phyloP scores from a whole-genome alignment of 2,113 vertebrate genomes.

The Anolis sagrei region DNA sequence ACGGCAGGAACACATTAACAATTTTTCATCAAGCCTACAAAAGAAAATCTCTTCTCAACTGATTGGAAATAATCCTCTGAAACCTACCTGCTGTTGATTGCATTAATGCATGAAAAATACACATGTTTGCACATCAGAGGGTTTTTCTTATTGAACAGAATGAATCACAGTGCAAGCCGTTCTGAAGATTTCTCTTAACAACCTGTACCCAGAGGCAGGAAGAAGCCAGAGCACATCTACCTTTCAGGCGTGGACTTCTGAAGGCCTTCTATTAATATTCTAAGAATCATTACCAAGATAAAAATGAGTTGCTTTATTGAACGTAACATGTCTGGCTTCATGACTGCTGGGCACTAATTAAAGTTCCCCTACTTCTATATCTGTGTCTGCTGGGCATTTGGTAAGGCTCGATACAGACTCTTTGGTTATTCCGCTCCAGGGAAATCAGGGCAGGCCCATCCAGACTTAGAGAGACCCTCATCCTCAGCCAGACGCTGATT shows the following conservation, averaged over 20 bases:
- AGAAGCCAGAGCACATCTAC: slow-evolving; percentile 56
- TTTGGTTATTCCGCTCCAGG: slow-evolving; percentile 42
- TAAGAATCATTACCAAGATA: slow-evolving; percentile 69
- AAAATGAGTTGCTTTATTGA: slow-evolving; percentile 74
- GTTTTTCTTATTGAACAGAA: slow-evolving; percentile 10
- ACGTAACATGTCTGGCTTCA: slow-evolving; percentile 64
- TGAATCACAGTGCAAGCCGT: slow-evolving; percentile 39
- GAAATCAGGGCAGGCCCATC: background rate
- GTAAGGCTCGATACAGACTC: slow-evolving; percentile 57
- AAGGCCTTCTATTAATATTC: slow-evolving; percentile 70
- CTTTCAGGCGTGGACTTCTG: slow-evolving; percentile 64
- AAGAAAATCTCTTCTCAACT: slow-evolving; percentile 71
- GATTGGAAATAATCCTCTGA: slow-evolving; percentile 69
- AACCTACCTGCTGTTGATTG: slow-evolving; percentile 74
- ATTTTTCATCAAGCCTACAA: slow-evolving; percentile 73
- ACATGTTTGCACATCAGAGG: slow-evolving; percentile 38
- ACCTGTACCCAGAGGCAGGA: slow-evolving; percentile 55
- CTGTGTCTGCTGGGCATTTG: slow-evolving; percentile 49
- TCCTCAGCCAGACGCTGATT: background rate
- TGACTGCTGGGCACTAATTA: slow-evolving; percentile 72
- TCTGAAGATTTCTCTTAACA: slow-evolving; percentile 56
- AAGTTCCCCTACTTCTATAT: slow-evolving; percentile 66
- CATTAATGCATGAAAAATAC: slow-evolving; percentile 59
- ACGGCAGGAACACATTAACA: slow-evolving; percentile 65
- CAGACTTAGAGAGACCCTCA: background rate